Percentiles rank a stretch among this genome's conserved stretches.
These are phyloP conservation scores for Drosophila colorata DNA, from an alignment of 2,888 invertebrate genomes.

Conservation along the genomic window DNA sequence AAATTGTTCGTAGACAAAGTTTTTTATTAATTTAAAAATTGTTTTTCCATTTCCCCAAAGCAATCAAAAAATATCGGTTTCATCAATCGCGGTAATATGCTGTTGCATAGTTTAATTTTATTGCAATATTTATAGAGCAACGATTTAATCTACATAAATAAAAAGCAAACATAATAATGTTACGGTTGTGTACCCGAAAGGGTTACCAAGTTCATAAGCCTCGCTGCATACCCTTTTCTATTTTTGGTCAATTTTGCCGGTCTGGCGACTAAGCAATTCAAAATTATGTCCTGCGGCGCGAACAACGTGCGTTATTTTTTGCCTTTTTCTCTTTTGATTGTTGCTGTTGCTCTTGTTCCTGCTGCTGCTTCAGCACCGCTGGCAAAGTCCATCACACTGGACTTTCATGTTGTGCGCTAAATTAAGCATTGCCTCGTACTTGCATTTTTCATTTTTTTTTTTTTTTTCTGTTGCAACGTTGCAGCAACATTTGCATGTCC, in stretches of 20 bases:
- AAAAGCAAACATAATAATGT: background rate
- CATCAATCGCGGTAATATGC: no score
- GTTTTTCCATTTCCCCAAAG: no score
- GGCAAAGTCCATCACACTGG: slow-evolving; percentile 46
- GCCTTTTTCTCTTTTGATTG: slow-evolving; percentile 17
- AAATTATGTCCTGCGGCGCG: slow-evolving; percentile 74
- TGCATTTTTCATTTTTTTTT: slow-evolving; percentile 35
- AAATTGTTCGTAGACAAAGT: no score
- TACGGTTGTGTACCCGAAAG: background rate
- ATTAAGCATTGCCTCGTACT: slow-evolving; percentile 72
- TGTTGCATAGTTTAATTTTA: background rate
- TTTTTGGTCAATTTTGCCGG: slow-evolving; percentile 1
- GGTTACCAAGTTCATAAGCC: background rate
- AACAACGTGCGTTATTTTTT: slow-evolving; percentile 41
- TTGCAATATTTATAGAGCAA: background rate
- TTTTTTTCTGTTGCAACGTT: slow-evolving; percentile 23
- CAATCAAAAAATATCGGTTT: no score
- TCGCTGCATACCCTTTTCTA: slow-evolving; percentile 27
- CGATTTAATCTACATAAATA: background rate
- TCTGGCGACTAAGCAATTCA: slow-evolving; percentile 61
- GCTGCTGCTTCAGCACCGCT: slow-evolving; percentile 26
- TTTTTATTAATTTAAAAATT: no score
- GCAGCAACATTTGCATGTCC: slow-evolving; percentile 77
- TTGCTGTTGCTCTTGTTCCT: slow-evolving; percentile 16
- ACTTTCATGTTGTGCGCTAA: slow-evolving; percentile 76